Percentiles rank a stretch among this genome's conserved stretches.
phyloP scores from a whole-genome alignment of 1,140 invertebrate species.

The Ruditapes philippinarum region DNA sequence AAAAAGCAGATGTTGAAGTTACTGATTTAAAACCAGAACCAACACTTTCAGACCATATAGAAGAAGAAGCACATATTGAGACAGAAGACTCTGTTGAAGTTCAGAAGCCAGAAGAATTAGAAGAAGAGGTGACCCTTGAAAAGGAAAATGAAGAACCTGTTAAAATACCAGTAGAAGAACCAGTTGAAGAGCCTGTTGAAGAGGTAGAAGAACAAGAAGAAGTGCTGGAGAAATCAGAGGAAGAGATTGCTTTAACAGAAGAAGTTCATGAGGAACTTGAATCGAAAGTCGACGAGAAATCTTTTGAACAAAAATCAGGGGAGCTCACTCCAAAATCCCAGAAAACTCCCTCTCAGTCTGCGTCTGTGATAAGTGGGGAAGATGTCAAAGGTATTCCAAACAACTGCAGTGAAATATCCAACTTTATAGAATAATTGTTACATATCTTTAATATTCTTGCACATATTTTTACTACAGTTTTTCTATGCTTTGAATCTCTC shows the following conservation, averaged over 20 bases:
- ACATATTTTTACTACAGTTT: not conserved
- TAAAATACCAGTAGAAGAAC: conserved; percentile 24
- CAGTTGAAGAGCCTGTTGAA: not conserved
- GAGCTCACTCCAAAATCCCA: conserved; percentile 10
- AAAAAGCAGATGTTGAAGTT: conserved; percentile 16
- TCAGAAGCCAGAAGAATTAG: conserved; percentile 23
- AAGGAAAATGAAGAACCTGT: conserved; percentile 19
- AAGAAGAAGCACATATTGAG: conserved; percentile 14
- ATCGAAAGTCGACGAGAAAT: not conserved
- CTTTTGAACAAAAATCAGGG: conserved; percentile 8
- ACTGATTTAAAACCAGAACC: conserved; percentile 37
- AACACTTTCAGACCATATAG: not conserved
- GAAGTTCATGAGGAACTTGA: not conserved
- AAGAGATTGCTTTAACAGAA: not conserved
- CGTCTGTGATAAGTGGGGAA: conserved; percentile 29
- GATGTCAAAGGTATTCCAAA: conserved; percentile 8
- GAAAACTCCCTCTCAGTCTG: conserved; percentile 30
- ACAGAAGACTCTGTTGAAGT: not conserved
- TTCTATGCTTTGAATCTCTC: no score
- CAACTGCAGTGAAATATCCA: not conserved
- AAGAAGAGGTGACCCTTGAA: conserved; percentile 20
- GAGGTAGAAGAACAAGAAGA: not conserved
- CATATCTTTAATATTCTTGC: conserved; percentile 6
- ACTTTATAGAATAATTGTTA: not conserved
- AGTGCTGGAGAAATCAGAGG: conserved; percentile 26